Evolutionary conservation across 2,888 invertebrate species (phyloP).

Genomic region (Hermodice carunculata): DNA sequence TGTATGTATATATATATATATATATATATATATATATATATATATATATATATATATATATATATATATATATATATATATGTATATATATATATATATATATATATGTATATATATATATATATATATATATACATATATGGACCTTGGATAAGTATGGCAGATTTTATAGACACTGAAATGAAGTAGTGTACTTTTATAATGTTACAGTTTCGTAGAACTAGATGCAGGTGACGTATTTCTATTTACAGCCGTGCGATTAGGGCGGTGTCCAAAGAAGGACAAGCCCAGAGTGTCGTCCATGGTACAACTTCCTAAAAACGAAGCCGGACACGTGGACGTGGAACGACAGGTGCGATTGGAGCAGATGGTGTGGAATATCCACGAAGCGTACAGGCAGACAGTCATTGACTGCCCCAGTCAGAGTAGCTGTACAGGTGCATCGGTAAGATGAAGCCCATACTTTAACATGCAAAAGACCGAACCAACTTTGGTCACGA

Average conservation of each 20-base stretch:
- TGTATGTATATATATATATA: too few species aligned
- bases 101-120: constrained; percentile 9
- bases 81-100: background rate
- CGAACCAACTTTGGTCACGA: too few species aligned
- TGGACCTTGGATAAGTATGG: background rate
- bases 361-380: constrained; percentile 61
- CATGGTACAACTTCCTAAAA: constrained; percentile 58
- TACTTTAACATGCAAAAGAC: too few species aligned
- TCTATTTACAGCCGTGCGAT: constrained; percentile 54
- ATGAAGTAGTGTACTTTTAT: too few species aligned
- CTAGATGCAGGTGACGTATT: too few species aligned
- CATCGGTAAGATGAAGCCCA: too few species aligned
- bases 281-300: constrained; percentile 55
- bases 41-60: background rate
- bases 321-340: constrained; percentile 50
- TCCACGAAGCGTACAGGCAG: constrained; percentile 61
- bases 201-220: too few species aligned
- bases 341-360: constrained; percentile 57
- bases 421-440: too few species aligned
- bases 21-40: background rate
- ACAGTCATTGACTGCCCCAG: too few species aligned
- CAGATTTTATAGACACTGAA: too few species aligned
- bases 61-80: constrained; percentile 2
- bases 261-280: constrained; percentile 62
- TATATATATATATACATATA: constrained; percentile 10